Base-by-base conservation (phyloP, 2,797 vertebrate genomes). In the Nannoperca australis region DNA sequence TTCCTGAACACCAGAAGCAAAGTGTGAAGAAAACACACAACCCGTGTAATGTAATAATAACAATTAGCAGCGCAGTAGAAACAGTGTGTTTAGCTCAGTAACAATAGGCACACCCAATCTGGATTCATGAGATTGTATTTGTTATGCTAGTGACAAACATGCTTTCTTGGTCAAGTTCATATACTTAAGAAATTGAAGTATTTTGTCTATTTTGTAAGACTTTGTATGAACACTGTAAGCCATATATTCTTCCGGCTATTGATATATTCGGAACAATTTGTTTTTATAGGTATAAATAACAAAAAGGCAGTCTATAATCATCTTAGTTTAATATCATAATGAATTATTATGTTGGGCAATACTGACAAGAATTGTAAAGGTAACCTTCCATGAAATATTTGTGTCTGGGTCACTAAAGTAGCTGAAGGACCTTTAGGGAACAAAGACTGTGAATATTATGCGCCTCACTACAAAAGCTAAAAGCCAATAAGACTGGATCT, bases 1-100 rank as follows among this genome's bases (percentile, higher is more conserved):
- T 93, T 99, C 98, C 98, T 99, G 79, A 13, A 85, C 34, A 81
- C 50, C 70, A 62, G n/a, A 53, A 17, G 34, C 0, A 81, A 71
- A 83, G 45, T 49, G 47, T 60, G 1, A 79, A 18, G 2, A 76
- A 60, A 69, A 42, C 53, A 17, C 7, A 17, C 7, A 65, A 9
- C 1, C 20, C 49, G 42, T 13, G n/a, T 50, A 32, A 65, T 20
- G 17, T 20, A 9, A 62, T 18, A 0, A 0, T 60, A 55, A 27
- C n/a, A 17, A 24, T 0, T 11, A 65, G 22, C 27, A 61, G 32
- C 49, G 42, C 14, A 58, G 53, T 50, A 9, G 40, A 44, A 12
- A 12, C 0, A 36, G 45, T 34, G 40, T 44, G 4, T 70, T 76
- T 18, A 36, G 12, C 7, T 56, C n/a, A 15, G 15, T 49, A 54